Evolutionary conservation across 2,797 vertebrate species (phyloP), one percentile per base, ranked within the genome.

Genomic region (Numenius phaeopus): DNA sequence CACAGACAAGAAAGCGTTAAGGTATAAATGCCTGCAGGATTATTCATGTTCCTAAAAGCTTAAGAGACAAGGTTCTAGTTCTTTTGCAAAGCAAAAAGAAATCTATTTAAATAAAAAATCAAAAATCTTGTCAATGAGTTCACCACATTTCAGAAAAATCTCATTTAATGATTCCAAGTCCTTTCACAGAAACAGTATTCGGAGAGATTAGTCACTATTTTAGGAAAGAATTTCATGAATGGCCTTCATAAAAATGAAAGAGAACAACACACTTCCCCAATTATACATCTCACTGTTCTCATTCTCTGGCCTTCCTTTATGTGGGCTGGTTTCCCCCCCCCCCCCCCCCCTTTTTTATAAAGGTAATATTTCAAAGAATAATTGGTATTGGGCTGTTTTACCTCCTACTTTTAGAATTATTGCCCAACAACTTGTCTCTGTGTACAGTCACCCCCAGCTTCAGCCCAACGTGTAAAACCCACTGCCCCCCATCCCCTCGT

Each of bases 111-210:
- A 75, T 54, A 54, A 52, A 55, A 46, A 61, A 80, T 15, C 50
- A 32, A 11, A 78, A 89, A 83, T 58, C 59, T n/a, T 71, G 47
- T 30, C 44, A 61, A 80, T 80, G 84, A 85, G 20, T 80, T 94
- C 75, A 83, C 75, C 78, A 77, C 47, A 73, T 50, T 73, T 89
- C 47, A 85, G 50, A 77, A 80, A 80, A 54, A 52, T 13, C 59
- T 82, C 66, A 47, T 69, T 15, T 80, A 54, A 54, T 21, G 44
- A 55, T 71, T 85, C 78, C 55, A 96, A 79, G 49, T 21, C 64
- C 55, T 91, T 86, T 55, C 55, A 75, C 91, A 92, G 70, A 89
- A 96, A 71, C n/a, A 83, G 21, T 14, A 77, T 89, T 89, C 79
- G 44, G 40, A 83, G 47, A 67, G 52, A 81, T 77, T 15, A 19